Percentiles rank a stretch among this genome's conserved stretches.
These are phyloP conservation scores for Sipha maydis DNA, from an alignment of 2,888 invertebrate genomes.

Conservation along the genomic window DNA sequence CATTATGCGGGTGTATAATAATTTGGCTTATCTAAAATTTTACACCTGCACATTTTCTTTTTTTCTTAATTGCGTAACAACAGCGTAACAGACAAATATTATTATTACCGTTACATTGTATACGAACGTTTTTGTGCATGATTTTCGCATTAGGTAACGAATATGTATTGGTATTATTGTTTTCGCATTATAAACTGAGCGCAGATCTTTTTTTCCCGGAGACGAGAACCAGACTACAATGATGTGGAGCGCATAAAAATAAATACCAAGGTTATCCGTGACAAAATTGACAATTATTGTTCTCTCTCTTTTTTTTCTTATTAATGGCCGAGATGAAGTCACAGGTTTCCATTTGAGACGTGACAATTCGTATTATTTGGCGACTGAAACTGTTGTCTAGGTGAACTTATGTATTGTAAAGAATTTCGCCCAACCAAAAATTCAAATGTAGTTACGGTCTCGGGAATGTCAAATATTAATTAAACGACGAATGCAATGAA, in stretches of 20 bases:
- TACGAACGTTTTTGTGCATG: conserved; percentile 49
- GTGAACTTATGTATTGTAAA: conserved; percentile 25
- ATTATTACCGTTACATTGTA: conserved; percentile 33
- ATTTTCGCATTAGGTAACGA: conserved; percentile 41
- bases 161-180: conserved; percentile 35
- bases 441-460: background rate
- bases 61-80: conserved; percentile 20
- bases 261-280: conserved; percentile 61
- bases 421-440: conserved; percentile 19
- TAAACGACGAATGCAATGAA: background rate
- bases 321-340: conserved; percentile 49
- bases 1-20: background rate
- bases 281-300: conserved; percentile 61
- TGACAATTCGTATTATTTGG: conserved; percentile 56
- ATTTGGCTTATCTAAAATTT: background rate
- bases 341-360: conserved; percentile 51
- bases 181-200: conserved; percentile 41
- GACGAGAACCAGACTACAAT: conserved; percentile 57
- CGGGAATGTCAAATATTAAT: background rate
- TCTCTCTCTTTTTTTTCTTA: conserved; percentile 38
- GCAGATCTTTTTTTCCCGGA: conserved; percentile 32
- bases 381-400: conserved; percentile 39
- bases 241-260: conserved; percentile 60
- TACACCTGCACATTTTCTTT: background rate
- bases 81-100: conserved; percentile 24